These are phyloP conservation scores for Loxodonta africana DNA, from an alignment of 2,113 vertebrate genomes.

Conservation along the genomic window DNA sequence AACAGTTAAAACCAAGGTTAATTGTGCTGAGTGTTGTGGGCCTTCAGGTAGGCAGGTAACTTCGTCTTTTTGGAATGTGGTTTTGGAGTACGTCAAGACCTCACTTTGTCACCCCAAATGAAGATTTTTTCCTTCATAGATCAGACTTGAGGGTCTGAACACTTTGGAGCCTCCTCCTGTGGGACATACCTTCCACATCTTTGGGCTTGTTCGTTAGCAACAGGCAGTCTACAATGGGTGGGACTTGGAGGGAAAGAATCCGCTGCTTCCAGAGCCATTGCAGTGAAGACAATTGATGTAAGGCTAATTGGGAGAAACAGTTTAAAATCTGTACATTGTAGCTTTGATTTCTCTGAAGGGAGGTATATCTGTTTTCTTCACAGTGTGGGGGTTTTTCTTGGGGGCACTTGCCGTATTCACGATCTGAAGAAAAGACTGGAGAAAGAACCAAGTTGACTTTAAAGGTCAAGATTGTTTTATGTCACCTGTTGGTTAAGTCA, in stretches of 20 bases:
- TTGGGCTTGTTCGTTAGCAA: neutral
- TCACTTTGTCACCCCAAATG: neutral
- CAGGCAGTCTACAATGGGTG: neutral
- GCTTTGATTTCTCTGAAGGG: conserved; percentile 21
- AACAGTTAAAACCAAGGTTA: neutral
- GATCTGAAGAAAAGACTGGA: neutral
- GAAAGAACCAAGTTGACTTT: neutral
- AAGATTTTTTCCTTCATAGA: neutral
- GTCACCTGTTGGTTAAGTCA: neutral
- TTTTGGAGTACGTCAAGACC: neutral
- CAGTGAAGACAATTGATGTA: neutral
- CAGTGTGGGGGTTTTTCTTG: neutral
- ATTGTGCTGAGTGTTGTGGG: neutral
- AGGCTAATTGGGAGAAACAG: neutral
- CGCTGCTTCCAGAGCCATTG: neutral
- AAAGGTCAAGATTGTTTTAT: neutral
- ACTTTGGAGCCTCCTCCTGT: neutral
- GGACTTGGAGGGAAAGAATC: neutral
- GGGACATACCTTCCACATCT: neutral
- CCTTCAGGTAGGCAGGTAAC: neutral
- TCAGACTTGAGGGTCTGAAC: neutral
- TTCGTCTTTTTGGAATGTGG: neutral
- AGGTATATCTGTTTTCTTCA: neutral
- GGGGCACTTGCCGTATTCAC: neutral
- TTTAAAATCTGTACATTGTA: neutral